Evolutionary conservation across 2,113 vertebrate genomes (phyloP).

Genomic region (Pristiophorus japonicus): DNA sequence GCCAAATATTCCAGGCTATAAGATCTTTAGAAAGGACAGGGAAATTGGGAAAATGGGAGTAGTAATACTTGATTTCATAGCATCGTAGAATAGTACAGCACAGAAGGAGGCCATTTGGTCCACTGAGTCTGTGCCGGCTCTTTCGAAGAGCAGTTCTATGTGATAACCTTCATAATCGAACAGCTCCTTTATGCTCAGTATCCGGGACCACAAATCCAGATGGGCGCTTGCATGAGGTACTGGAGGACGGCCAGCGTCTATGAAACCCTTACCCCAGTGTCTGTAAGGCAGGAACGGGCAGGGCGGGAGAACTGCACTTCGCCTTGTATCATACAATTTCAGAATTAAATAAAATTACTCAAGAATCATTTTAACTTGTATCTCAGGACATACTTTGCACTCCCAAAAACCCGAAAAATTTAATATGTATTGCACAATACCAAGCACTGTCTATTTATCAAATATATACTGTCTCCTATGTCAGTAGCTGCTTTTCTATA

Average conservation of each 20-base stretch:
- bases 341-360: not conserved
- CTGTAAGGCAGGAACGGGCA: not conserved
- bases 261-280: not conserved
- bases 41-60: no score
- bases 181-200: not conserved
- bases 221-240: not conserved
- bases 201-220: no score
- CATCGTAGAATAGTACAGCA: no score
- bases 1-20: no score
- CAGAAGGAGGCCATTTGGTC: no score
- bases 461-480: not conserved
- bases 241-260: not conserved
- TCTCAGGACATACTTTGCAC: not conserved
- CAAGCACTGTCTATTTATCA: not conserved
- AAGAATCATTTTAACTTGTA: not conserved
- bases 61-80: no score
- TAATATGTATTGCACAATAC: not conserved
- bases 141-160: no score
- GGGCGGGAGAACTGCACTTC: not conserved
- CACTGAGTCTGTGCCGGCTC: no score
- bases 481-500: not conserved
- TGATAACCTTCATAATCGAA: not conserved
- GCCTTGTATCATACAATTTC: not conserved
- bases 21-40: no score
- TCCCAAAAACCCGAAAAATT: not conserved